A percentile compares a stretch with the other conserved stretches of the same genome.
These are phyloP conservation scores for Myathropa florea DNA, from an alignment of 2,888 invertebrate species.

Conservation along the genomic window DNA sequence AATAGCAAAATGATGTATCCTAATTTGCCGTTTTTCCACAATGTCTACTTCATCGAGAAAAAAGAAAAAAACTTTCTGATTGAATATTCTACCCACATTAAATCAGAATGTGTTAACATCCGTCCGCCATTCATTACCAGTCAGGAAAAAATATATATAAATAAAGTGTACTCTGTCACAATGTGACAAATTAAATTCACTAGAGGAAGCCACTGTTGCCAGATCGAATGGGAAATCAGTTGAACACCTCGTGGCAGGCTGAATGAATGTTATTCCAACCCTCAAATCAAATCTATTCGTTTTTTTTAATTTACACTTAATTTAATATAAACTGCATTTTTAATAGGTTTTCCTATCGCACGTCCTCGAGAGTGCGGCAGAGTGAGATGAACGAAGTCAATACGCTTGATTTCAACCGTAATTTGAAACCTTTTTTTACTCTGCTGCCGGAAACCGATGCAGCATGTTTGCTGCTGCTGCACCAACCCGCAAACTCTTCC, in stretches of 20 bases:
- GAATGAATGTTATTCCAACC: neutral
- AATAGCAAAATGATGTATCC: too few species aligned
- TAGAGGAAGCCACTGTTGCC: neutral
- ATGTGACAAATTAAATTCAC: neutral
- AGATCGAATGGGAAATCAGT: neutral
- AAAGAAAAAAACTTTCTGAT: neutral
- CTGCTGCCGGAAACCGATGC: neutral
- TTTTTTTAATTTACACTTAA: neutral
- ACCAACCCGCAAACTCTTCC: neutral
- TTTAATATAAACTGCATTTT: neutral
- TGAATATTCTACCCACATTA: neutral
- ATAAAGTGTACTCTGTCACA: neutral
- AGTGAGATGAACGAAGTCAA: neutral
- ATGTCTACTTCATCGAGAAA: too few species aligned
- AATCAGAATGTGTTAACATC: neutral
- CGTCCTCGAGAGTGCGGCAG: neutral
- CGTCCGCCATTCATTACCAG: neutral
- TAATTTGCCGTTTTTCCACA: too few species aligned
- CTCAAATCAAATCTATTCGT: neutral
- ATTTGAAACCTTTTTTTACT: neutral
- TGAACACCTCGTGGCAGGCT: neutral
- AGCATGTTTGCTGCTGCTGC: neutral
- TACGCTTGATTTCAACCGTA: neutral
- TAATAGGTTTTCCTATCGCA: neutral
- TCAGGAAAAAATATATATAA: neutral